phyloP scores from a whole-genome alignment of 2,113 vertebrate genomes.

The Spheniscus mendiculus region DNA sequence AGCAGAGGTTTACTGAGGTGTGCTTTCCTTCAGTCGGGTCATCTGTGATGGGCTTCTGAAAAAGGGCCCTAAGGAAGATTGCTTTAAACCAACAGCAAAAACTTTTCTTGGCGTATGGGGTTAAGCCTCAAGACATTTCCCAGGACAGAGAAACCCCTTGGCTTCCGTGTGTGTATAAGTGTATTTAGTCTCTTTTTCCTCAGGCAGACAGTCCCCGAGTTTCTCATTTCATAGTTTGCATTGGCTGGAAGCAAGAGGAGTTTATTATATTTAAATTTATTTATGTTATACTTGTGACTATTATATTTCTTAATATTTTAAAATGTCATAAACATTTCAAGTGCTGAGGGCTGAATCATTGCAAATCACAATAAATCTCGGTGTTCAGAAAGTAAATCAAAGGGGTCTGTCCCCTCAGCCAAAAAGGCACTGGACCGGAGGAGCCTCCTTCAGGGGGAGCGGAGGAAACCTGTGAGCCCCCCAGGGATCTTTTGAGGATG shows the following conservation, averaged over 20 bases:
- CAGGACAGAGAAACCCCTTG: background rate
- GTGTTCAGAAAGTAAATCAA: background rate
- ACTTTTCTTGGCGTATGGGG: background rate
- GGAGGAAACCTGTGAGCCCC: background rate
- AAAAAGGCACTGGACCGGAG: background rate
- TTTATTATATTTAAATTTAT: conserved; percentile 27
- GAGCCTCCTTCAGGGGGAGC: background rate
- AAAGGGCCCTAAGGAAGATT: background rate
- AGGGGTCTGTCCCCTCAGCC: background rate
- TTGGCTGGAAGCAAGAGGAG: background rate
- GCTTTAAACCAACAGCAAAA: background rate
- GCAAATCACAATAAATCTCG: background rate
- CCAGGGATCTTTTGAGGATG: background rate
- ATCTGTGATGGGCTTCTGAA: background rate
- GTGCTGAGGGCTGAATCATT: background rate
- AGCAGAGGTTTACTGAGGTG: background rate
- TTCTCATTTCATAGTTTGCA: background rate
- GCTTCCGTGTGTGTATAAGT: background rate
- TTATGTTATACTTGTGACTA: background rate
- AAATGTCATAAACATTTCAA: conserved; percentile 24
- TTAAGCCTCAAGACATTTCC: background rate
- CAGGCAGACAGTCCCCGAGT: background rate
- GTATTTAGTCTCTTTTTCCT: background rate
- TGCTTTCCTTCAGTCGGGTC: background rate
- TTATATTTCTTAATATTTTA: conserved; percentile 43